phyloP scores from a whole-genome alignment of 2,797 vertebrate species.

The Pogonophryne albipinna region DNA sequence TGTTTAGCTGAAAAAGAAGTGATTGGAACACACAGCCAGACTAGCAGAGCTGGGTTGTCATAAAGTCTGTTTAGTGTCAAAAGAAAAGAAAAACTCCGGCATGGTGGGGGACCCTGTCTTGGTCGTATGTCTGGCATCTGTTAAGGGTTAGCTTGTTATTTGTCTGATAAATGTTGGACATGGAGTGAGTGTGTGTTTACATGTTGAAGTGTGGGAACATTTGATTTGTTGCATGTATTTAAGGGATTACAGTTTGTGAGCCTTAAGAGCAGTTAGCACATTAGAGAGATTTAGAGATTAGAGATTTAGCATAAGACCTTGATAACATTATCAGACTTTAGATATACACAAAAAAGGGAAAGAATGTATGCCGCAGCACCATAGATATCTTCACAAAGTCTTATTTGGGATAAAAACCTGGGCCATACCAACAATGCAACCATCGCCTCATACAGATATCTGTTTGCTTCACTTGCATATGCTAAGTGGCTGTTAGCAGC shows the following conservation, averaged over 20 bases:
- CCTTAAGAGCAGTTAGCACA: not conserved
- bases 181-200: slow-evolving; percentile 10
- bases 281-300: too few relatives aligned
- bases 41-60: slow-evolving; percentile 1
- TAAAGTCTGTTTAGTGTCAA: slow-evolving; percentile 4
- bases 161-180: slow-evolving; percentile 24
- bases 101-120: slow-evolving; percentile 24
- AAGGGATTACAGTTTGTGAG: not conserved
- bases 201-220: slow-evolving; percentile 13
- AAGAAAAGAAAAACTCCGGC: not conserved
- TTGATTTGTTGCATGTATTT: not conserved
- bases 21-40: slow-evolving; percentile 12
- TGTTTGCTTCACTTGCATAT: too few relatives aligned
- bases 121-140: slow-evolving; percentile 48
- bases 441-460: too few relatives aligned
- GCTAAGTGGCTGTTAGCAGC: not conserved
- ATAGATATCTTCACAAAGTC: too few relatives aligned
- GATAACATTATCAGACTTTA: not conserved
- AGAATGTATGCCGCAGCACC: not conserved
- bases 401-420: too few relatives aligned
- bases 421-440: too few relatives aligned
- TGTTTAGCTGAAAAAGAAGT: slow-evolving; percentile 14
- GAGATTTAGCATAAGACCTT: not conserved
- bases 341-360: not conserved
- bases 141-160: slow-evolving; percentile 40